phyloP scores from a whole-genome alignment of 2,113 vertebrate species.

The Daubentonia madagascariensis region DNA sequence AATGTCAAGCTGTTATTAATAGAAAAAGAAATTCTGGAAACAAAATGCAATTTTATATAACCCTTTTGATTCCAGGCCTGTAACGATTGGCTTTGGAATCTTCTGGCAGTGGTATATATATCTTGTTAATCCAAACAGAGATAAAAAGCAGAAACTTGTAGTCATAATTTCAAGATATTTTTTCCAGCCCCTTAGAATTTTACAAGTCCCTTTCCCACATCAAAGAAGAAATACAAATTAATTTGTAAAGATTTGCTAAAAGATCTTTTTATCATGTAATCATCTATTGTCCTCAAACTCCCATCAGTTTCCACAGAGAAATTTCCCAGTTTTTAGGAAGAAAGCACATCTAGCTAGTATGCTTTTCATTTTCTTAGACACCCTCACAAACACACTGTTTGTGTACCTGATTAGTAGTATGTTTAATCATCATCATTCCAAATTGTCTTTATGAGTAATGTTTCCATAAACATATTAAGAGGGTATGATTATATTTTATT shows the following conservation, averaged over 20 bases:
- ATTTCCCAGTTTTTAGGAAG: neutral
- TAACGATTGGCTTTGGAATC: neutral
- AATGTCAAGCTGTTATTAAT: neutral
- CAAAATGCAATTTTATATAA: neutral
- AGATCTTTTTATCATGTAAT: neutral
- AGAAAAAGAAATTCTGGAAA: slow-evolving; percentile 24
- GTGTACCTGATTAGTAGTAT: neutral
- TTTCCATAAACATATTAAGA: slow-evolving; percentile 7
- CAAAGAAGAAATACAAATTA: neutral
- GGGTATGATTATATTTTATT: neutral
- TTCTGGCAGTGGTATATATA: neutral
- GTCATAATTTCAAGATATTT: neutral
- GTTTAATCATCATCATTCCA: neutral
- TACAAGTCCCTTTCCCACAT: neutral
- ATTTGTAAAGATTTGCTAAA: neutral
- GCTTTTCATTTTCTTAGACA: neutral
- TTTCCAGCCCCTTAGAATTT: neutral
- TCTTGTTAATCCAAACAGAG: neutral
- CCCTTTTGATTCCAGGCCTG: neutral
- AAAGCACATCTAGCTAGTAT: neutral
- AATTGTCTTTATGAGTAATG: slow-evolving; percentile 7
- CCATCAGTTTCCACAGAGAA: neutral
- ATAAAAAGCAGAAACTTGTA: neutral
- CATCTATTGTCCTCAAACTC: neutral
- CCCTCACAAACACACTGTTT: neutral